Evolutionary conservation across 2,888 invertebrate genomes (phyloP), one percentile per base, ranked within the genome.

Genomic region (Synanthedon formicaeformis): DNA sequence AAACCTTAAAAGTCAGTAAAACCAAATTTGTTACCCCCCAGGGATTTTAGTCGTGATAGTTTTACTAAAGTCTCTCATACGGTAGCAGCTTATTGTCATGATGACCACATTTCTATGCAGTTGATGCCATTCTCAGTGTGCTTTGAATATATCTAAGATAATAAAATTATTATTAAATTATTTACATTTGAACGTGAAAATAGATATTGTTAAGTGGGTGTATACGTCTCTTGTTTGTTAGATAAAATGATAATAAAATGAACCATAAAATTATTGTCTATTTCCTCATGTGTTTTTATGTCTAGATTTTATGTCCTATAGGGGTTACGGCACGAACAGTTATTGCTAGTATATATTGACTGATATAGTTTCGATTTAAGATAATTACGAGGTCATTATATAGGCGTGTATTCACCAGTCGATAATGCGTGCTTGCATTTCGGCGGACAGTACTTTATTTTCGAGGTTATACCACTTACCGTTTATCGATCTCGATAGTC

Each of bases 21-120:
- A 18, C 23, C 16, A 18, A 13, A 50, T n/a, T 54, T 72, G 67
- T 67, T 69, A 68, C 70, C 71, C 69, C 73, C 69, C 71, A 70
- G 66, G 66, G 71, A 71, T 67, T 66, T 57, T 59, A 64, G 67
- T 75, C 83, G 83, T 83, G 84, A 81, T 71, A 64, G 62, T 73
- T 73, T 78, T 80, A 66, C 64, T 57, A 60, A 74, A 69, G 57
- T 58, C 53, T 50, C 55, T 56, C 64, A 61, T 68, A 82, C 85
- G 69, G 85, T 83, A 85, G 85, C 84, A 63, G 62, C 68, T 62
- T 62, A 60, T 61, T 61, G 54, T 60, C 59, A 61, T 78, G 75
- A 77, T 75, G 63, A 64, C 60, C 66, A 69, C 70, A 80, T 83
- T 82, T 74, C 74, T 76, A 84, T 84, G 74, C 81, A 60, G 66